Evolutionary conservation across 2,888 invertebrate genomes (phyloP), one percentile per base, ranked within the genome.

Genomic region (Petrolisthes cinctipes): DNA sequence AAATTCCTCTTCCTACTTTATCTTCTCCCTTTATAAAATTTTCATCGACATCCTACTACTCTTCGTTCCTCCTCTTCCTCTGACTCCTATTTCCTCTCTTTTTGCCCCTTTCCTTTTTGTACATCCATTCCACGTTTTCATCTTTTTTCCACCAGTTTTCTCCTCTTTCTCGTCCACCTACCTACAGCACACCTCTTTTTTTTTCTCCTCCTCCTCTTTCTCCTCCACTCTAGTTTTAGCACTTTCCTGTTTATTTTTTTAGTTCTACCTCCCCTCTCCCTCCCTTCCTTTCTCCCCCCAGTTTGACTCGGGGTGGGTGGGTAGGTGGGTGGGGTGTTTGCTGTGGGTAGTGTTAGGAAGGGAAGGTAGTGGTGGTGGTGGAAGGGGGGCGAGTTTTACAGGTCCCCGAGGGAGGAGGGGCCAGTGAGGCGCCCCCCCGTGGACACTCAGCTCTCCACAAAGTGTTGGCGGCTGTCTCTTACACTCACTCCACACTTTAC

Each of bases 351-450:
- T 7, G 76, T 5, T 20, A 51, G 20, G 76, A 7, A 23, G n/a
- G 9, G 73, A 23, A 53, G 54, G 51, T 23, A 51, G 37, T 9
- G 51, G 53, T 23, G 76, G 76, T 23, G 56, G 54, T 4, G 79
- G 79, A 56, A 17, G 73, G 83, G 71, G 81, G 73, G 14, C 6
- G 73, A 68, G 85, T 85, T 85, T 85, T 85, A 85, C 85, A 85
- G 85, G 85, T 85, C 73, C 85, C 85, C 81, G 7, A 73, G 85
- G 85, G 85, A 81, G 56, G 85, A 80, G 81, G 85, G 85, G 73
- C 14, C 73, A 85, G 85, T 23, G 81, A 73, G 66, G n/a, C 68
- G 57, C 73, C 81, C 80, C 85, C 85, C 14, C 85, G 37, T 57
- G 57, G 56, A 80, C 81, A 80, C 85, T 85, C 85, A 80, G 57